Conservation (phyloP, 2,797 vertebrate species). For the Erethizon dorsatum region DNA sequence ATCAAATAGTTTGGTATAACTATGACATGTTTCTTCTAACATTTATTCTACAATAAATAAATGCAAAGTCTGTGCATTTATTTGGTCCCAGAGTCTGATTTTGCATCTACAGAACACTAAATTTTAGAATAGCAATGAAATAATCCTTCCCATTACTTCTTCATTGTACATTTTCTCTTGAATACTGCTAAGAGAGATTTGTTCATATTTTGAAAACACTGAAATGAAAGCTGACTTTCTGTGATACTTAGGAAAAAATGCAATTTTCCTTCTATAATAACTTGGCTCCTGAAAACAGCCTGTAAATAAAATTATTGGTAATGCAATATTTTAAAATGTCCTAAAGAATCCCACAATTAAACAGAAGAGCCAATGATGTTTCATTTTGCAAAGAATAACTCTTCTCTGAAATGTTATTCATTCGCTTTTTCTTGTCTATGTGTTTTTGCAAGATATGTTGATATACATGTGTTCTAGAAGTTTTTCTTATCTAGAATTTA, state of each 20-base stretch:
- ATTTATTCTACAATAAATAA: slow-evolving; percentile 59
- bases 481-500: slow-evolving; percentile 39
- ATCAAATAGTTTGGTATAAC: slow-evolving; percentile 60
- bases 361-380: neutral
- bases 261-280: slow-evolving; percentile 34
- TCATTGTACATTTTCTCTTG: slow-evolving; percentile 5
- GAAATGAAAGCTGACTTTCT: neutral
- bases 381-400: slow-evolving; percentile 51
- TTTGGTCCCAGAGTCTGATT: slow-evolving; percentile 52
- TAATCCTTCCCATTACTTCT: slow-evolving; percentile 48
- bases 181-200: slow-evolving; percentile 38
- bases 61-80: slow-evolving; percentile 62
- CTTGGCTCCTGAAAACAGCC: neutral
- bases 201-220: slow-evolving; percentile 36
- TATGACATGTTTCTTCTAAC: slow-evolving; percentile 51
- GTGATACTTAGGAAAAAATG: slow-evolving; percentile 20
- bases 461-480: neutral
- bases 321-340: neutral
- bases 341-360: neutral
- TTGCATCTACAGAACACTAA: slow-evolving; percentile 65
- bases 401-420: neutral
- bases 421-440: neutral
- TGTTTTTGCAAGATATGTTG: neutral
- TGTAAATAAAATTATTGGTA: slow-evolving; percentile 35
- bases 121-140: slow-evolving; percentile 2